Evolutionary conservation across 2,113 vertebrate species (phyloP).

Genomic region (Cyphomyrus plagiostoma): DNA sequence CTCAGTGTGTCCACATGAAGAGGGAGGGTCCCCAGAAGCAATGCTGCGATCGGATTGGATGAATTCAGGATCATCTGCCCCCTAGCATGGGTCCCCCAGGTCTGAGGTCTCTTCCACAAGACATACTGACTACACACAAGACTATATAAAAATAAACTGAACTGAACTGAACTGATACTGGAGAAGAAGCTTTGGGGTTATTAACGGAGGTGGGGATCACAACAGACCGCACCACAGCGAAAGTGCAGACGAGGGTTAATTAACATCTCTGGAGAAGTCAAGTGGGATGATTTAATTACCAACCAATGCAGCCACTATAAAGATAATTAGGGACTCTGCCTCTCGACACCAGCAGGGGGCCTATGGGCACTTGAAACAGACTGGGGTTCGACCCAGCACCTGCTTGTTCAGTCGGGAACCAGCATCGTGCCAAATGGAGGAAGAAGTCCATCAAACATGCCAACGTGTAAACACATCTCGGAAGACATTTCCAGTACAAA

Average conservation of each 20-base stretch:
- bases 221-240: not conserved
- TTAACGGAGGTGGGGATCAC: not conserved
- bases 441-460: not conserved
- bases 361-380: not conserved
- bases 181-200: not conserved
- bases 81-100: not conserved
- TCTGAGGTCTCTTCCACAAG: not conserved
- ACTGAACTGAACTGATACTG: too few relatives aligned
- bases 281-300: constrained; percentile 26
- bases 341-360: not conserved
- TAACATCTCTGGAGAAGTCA: constrained; percentile 20
- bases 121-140: too few relatives aligned
- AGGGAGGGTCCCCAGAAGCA: not conserved
- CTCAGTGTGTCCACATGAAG: not conserved
- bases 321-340: constrained; percentile 16
- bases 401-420: not conserved
- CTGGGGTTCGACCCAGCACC: not conserved
- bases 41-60: not conserved
- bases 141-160: too few relatives aligned
- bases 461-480: not conserved
- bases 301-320: not conserved
- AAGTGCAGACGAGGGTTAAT: constrained; percentile 19
- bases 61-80: not conserved
- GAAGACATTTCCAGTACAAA: constrained; percentile 14
- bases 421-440: not conserved